Base-by-base conservation (phyloP, 2,797 vertebrate species). In the Trematomus bernacchii region DNA sequence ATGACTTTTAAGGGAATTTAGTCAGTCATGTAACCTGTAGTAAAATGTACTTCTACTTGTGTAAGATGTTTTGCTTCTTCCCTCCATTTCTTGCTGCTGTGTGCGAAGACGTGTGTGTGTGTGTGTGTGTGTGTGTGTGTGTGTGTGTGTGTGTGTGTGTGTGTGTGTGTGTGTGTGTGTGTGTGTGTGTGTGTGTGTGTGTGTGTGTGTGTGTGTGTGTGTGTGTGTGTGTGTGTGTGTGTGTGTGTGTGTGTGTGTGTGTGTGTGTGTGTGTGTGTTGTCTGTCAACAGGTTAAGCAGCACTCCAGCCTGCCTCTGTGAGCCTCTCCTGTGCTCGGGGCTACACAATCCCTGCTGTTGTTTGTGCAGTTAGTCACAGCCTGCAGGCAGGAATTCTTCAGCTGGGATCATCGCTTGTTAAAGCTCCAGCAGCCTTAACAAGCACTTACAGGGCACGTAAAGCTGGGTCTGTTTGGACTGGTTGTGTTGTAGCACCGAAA, bases 281-380 rank as follows among this genome's bases (percentile, higher is more conserved):
- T 77, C 79, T 79, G 79, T 85, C 75, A 89, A 79, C 90, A 85
- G 76, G 88, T 91, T 89, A 65, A 72, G 87, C 86, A 89, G 86
- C 72, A 62, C 21, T 50, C 13, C 57, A 52, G 75, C 79, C 87
- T 82, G 14, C 88, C 85, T 51, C 3, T 53, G 0, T 27, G 48
- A 66, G 69, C 58, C 23, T 47, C 44, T 62, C 48, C 73, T 74
- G 60, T 59, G 78, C 88, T 52, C 30, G 57, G 72, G 87, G 88
- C 85, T 67, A 59, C 79, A 84, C 65, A 82, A 70, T 88, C 78
- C 54, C 57, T 64, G 70, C 83, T 83, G 79, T 69, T 88, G 83
- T 86, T 82, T 58, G 50, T 82, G 75, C 63, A 82, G 58, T 75
- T 85, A 85, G 79, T 90, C 84, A 73, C 44, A 73, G 67, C 89